Percentiles rank a stretch among this genome's conserved stretches.
phyloP scores from a whole-genome alignment of 2,797 vertebrate genomes.

The Sorex maritimensis region DNA sequence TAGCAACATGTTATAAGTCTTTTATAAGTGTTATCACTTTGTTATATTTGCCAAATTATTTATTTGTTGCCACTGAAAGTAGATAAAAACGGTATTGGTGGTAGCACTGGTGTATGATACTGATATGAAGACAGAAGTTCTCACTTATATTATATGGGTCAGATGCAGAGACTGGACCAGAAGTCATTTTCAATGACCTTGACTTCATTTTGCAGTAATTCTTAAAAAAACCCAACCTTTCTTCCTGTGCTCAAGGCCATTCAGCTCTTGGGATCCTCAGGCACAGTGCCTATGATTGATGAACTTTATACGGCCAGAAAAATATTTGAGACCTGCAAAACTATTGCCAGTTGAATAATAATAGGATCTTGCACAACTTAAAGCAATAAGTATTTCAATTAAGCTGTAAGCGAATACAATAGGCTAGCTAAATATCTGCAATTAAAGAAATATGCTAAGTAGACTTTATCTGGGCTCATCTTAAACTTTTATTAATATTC shows the following conservation, averaged over 20 bases:
- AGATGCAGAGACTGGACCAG: constrained; percentile 4
- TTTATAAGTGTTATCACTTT: constrained; percentile 51
- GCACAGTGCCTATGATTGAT: neutral
- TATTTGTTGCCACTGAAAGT: constrained; percentile 46
- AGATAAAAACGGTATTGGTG: constrained; percentile 10
- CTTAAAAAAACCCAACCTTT: neutral
- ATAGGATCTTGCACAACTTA: neutral
- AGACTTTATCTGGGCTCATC: neutral
- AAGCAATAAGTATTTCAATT: constrained; percentile 21
- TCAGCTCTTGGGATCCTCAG: neutral
- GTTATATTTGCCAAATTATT: constrained; percentile 49
- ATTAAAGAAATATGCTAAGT: neutral
- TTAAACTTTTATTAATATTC: constrained; percentile 32
- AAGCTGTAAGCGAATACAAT: neutral
- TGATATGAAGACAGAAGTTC: neutral
- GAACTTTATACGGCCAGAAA: neutral
- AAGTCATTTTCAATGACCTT: neutral
- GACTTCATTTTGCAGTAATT: neutral
- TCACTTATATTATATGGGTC: neutral
- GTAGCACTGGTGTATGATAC: neutral
- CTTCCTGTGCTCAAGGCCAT: neutral
- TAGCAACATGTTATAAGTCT: constrained; percentile 58
- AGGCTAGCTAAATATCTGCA: neutral
- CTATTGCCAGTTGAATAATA: neutral
- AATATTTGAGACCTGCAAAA: constrained; percentile 46